A percentile compares a stretch with the other conserved stretches of the same genome.
phyloP scores from a whole-genome alignment of 2,888 invertebrate species.

The Epistrophella euchroma region DNA sequence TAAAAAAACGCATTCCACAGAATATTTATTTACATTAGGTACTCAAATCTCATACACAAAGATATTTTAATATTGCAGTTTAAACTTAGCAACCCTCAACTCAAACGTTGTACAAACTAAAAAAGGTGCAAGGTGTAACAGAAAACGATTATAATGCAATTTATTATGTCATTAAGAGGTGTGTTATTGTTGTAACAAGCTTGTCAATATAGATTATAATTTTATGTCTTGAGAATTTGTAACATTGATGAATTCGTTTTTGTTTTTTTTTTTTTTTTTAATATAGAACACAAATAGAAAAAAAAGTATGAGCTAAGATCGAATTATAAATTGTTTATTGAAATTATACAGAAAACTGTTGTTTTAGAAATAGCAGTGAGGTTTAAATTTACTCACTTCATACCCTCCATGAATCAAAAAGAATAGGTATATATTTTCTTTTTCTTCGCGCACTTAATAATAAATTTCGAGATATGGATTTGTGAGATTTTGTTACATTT shows the following conservation, averaged over 20 bases:
- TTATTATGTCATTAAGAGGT: constrained; percentile 40
- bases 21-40: not conserved
- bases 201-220: constrained; percentile 11
- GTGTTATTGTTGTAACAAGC: constrained; percentile 16
- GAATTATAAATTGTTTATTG: not conserved
- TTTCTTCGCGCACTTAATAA: no score
- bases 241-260: not conserved
- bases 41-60: not conserved
- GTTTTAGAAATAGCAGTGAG: no score
- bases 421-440: no score
- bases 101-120: not conserved
- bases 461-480: no score
- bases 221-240: constrained; percentile 10
- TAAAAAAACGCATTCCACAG: not conserved
- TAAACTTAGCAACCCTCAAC: not conserved
- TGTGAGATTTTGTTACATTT: no score
- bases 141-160: constrained; percentile 31
- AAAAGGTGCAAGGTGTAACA: not conserved
- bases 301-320: not conserved
- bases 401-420: no score
- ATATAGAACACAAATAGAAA: not conserved
- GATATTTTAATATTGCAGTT: not conserved
- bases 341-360: not conserved
- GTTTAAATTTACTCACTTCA: no score
- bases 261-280: not conserved